Base-by-base conservation (phyloP, 64 coral and sea anemone species). In the Porites lutea region DNA sequence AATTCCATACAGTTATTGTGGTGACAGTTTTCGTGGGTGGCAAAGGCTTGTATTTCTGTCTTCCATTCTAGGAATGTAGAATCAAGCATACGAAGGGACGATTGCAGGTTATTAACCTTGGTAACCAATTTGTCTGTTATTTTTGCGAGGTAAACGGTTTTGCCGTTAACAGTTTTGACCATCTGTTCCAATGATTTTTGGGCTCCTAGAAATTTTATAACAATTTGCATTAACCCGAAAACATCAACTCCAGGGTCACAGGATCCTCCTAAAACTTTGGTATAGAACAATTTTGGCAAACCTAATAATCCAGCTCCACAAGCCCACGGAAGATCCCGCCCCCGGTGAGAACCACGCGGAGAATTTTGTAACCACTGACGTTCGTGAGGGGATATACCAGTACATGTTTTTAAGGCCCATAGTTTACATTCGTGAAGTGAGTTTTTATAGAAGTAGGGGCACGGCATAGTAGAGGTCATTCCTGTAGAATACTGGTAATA, bases 401-500 rank as follows among this genome's bases (percentile, higher is more conserved):
- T 2, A 65, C 79, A 83, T 2, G 19, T 19, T 64, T 59, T 20
- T 48, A 83, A 11, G 46, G 79, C 79, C 79, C 79, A 82, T 9
- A 13, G 3, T 43, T 82, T 82, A 5, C 58, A 82, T 43, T 61
- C 18, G 3, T 43, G 2, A 9, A 82, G 59, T 8, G 79, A 82
- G 8, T 15, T 82, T 18, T 16, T 3, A 45, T 82, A 60, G 48
- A 27, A 8, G 13, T 82, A 82, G 9, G 37, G 57, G 4, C 79
- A 65, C 3, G 58, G 13, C 79, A 82, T 82, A 4, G 79, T 82
- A 44, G 79, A 2, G 14, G 3, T 48, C 14, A 82, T 12, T 3
- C 58, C 79, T 5, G 79, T 82, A 2, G 57, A 82, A 64, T 82
- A 82, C 48, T 82, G 59, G 48, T 65, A 64, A 65, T 64, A 82